Conservation (phyloP, 2,113 vertebrate species). For the Pterocles gutturalis region DNA sequence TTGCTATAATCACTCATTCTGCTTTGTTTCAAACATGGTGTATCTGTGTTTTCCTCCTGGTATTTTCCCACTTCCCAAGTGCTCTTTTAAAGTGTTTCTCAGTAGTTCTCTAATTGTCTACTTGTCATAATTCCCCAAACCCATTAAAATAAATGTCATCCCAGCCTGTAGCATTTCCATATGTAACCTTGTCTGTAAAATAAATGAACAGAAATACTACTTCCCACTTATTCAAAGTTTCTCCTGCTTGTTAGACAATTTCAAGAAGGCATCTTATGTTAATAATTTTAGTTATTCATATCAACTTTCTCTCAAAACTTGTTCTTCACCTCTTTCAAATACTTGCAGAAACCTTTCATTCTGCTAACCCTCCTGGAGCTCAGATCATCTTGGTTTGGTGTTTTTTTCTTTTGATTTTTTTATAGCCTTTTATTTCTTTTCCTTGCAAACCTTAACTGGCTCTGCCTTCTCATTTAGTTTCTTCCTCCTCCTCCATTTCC, state of each 20-base stretch:
- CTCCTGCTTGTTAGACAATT: neutral
- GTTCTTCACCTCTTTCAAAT: neutral
- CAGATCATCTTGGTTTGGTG: neutral
- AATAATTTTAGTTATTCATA: neutral
- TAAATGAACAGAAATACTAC: neutral
- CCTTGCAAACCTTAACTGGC: slow-evolving; percentile 22
- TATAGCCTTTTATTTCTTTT: neutral
- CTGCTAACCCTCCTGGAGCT: neutral
- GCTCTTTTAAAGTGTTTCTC: neutral
- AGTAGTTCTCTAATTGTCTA: neutral
- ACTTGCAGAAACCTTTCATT: neutral
- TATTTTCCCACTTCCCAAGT: neutral
- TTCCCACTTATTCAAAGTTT: neutral
- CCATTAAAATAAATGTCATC: neutral
- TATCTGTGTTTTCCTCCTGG: neutral
- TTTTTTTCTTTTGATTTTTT: neutral
- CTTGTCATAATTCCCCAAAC: neutral
- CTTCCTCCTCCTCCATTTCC: slow-evolving; percentile 59
- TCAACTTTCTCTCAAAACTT: neutral
- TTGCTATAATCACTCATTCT: neutral
- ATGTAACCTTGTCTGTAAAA: neutral
- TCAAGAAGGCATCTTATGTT: neutral
- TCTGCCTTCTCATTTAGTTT: slow-evolving; percentile 60
- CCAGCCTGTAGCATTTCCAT: neutral
- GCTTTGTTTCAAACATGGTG: neutral